These are phyloP conservation scores for Microtus oregoni DNA, from an alignment of 2,113 vertebrate genomes.

Conservation along the genomic window DNA sequence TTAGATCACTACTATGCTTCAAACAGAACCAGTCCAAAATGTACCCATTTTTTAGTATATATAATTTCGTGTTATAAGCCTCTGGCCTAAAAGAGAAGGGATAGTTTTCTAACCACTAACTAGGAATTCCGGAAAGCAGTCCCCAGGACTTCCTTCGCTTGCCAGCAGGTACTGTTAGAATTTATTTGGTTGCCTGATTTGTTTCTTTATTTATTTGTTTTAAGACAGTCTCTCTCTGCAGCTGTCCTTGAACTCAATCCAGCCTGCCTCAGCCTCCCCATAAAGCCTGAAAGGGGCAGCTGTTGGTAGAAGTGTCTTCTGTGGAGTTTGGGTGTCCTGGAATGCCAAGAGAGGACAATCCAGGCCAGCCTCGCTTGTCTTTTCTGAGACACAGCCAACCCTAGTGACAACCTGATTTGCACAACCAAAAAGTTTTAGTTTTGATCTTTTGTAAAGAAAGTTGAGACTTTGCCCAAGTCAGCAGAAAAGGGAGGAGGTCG, in stretches of 20 bases:
- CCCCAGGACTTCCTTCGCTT: not conserved
- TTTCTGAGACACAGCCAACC: conserved; percentile 49
- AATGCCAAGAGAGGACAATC: conserved; percentile 45
- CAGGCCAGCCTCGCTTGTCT: conserved; percentile 2
- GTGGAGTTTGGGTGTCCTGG: conserved; percentile 49
- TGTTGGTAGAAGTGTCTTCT: conserved; percentile 30
- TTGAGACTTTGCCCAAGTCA: conserved; percentile 59
- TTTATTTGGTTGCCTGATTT: not conserved
- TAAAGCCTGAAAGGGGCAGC: not conserved
- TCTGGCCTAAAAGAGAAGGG: conserved; percentile 18
- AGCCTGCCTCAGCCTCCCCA: too few relatives aligned
- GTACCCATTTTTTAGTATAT: not conserved
- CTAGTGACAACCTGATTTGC: conserved; percentile 6
- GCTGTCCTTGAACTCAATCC: not conserved
- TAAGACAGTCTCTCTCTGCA: not conserved
- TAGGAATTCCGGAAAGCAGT: not conserved
- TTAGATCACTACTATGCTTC: not conserved
- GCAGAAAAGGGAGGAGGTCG: conserved; percentile 24
- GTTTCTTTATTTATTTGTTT: not conserved
- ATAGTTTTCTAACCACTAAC: conserved; percentile 25
- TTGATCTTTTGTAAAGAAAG: conserved; percentile 69
- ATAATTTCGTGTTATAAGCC: conserved; percentile 30
- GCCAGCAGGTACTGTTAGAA: not conserved
- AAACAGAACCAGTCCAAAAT: not conserved
- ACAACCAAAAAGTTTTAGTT: conserved; percentile 60